phyloP scores from a whole-genome alignment of 2,888 invertebrate species.

The Bimastos eiseni region DNA sequence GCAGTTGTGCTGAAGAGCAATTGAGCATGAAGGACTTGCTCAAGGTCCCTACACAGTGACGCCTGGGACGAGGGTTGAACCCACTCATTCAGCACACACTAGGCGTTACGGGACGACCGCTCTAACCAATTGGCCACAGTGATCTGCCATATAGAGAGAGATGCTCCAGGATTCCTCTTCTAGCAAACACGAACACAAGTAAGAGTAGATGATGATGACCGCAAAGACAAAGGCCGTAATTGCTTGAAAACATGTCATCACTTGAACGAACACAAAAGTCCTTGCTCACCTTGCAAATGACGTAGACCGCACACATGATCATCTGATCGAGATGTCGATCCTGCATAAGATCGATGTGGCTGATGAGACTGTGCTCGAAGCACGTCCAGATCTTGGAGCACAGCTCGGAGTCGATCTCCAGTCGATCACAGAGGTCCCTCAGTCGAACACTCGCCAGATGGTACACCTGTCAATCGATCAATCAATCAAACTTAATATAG shows the following conservation, averaged over 20 bases:
- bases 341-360: conserved; percentile 81
- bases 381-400: conserved; percentile 91
- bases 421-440: conserved; percentile 82
- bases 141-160: not conserved
- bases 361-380: conserved; percentile 85
- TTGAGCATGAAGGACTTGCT: too few species aligned
- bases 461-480: conserved; percentile 76
- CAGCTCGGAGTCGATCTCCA: conserved; percentile 71
- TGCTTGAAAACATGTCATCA: not conserved
- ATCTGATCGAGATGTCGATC: conserved; percentile 96
- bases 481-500: too few species aligned
- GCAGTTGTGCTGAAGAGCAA: too few species aligned
- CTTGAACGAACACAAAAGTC: not conserved
- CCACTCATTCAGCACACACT: too few species aligned
- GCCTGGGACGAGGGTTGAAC: too few species aligned
- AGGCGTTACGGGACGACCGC: too few species aligned
- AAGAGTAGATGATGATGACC: not conserved
- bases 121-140: too few species aligned
- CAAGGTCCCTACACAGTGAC: too few species aligned
- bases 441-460: conserved; percentile 88
- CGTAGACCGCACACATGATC: conserved; percentile 95
- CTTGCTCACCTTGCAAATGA: conserved; percentile 79
- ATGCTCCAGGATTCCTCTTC: not conserved
- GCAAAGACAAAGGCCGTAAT: not conserved
- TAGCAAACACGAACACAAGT: not conserved